These are phyloP conservation scores for Globodera ellingtonae DNA, from an alignment of 1,140 invertebrate species.

Conservation along the genomic window DNA sequence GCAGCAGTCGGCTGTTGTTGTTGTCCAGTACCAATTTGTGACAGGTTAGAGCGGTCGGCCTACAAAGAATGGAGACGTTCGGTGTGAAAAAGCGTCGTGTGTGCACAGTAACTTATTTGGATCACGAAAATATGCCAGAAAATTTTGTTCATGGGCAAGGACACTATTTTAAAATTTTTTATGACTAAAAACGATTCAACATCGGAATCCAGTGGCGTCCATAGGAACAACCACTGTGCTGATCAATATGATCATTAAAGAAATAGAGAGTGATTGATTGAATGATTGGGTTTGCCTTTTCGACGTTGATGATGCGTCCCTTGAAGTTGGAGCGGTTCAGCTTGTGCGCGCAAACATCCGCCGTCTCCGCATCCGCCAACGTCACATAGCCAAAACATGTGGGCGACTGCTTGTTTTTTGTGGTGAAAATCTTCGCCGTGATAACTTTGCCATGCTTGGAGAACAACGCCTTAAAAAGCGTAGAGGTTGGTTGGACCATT, in stretches of 20 bases:
- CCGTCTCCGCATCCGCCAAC: constrained; percentile 32
- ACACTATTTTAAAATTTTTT: too few species aligned
- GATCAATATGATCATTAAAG: too few species aligned
- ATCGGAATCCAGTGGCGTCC: background rate
- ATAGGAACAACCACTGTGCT: background rate
- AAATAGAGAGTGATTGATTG: background rate
- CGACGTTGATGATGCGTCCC: constrained; percentile 47
- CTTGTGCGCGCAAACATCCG: constrained; percentile 44
- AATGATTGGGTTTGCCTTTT: constrained; percentile 31
- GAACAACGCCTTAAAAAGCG: constrained; percentile 41
- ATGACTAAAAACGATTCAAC: too few species aligned
- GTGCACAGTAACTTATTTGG: too few species aligned
- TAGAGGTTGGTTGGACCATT: background rate
- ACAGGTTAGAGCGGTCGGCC: constrained; percentile 27
- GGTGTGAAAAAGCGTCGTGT: background rate
- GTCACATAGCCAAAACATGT: constrained; percentile 49
- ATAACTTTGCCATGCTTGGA: constrained; percentile 42
- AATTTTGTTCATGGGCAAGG: too few species aligned
- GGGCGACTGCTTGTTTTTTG: constrained; percentile 43
- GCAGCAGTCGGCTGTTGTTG: background rate
- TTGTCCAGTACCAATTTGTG: constrained; percentile 15
- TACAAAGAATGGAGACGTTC: constrained; percentile 2
- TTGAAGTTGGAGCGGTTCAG: constrained; percentile 53
- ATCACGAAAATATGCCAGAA: too few species aligned
- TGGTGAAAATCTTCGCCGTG: constrained; percentile 52